A percentile compares a stretch with the other conserved stretches of the same genome.
These are phyloP conservation scores for Pterocles orientalis DNA, from an alignment of 2,113 vertebrate species.

Conservation along the genomic window DNA sequence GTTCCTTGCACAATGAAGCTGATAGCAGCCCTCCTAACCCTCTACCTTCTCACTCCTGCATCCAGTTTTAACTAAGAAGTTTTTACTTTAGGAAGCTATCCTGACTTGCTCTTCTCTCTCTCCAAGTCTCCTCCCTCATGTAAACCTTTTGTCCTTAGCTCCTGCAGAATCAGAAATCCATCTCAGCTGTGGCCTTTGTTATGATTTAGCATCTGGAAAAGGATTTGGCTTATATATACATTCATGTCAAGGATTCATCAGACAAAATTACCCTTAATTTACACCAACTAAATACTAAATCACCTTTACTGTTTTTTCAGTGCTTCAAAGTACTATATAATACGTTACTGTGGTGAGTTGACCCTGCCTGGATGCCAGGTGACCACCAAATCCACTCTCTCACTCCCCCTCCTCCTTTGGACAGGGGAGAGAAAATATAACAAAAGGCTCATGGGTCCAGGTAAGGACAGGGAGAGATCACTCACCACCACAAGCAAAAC, in stretches of 20 bases:
- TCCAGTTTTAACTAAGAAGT: neutral
- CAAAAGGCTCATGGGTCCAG: too few species aligned
- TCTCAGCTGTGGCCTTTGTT: conserved; percentile 2
- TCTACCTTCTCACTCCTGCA: neutral
- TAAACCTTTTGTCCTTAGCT: neutral
- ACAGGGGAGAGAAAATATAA: too few species aligned
- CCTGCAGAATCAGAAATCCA: conserved; percentile 2
- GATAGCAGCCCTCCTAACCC: neutral
- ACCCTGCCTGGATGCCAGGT: neutral
- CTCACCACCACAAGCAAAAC: too few species aligned
- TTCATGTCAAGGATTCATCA: conserved; percentile 19
- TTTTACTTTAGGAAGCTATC: neutral
- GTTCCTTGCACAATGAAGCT: neutral
- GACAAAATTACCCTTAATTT: neutral
- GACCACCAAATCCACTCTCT: too few species aligned
- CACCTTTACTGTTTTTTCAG: neutral
- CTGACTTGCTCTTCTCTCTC: neutral
- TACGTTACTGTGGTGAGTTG: neutral
- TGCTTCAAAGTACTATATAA: neutral
- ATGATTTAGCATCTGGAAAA: neutral
- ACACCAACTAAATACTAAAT: neutral
- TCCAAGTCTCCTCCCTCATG: neutral
- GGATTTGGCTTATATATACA: conserved; percentile 5
- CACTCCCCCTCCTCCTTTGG: too few species aligned
- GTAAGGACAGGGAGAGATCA: too few species aligned